These are phyloP conservation scores for Adelphocoris suturalis DNA, from an alignment of 2,888 invertebrate genomes.

Conservation along the genomic window DNA sequence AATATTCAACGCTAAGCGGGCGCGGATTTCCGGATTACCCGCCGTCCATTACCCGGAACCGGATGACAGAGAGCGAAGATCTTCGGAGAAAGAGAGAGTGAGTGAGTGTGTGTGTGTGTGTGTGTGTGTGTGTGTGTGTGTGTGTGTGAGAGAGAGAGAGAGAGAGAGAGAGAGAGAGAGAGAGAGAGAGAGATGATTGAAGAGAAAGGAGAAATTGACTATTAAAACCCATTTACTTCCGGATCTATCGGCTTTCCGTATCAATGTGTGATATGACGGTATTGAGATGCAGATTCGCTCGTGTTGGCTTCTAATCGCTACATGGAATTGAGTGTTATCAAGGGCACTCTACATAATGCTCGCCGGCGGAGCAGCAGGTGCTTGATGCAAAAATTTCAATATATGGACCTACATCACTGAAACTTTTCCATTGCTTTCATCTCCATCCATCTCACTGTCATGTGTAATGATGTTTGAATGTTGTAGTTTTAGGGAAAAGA, in stretches of 20 bases:
- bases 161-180: too few relatives aligned
- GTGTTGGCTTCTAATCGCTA: background rate
- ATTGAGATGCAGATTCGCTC: background rate
- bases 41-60: conserved; percentile 17
- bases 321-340: background rate
- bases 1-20: conserved; percentile 21
- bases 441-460: too few relatives aligned
- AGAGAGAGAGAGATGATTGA: too few relatives aligned
- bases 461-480: too few relatives aligned
- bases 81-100: too few relatives aligned
- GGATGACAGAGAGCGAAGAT: too few relatives aligned
- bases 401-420: too few relatives aligned
- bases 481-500: too few relatives aligned
- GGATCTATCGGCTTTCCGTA: background rate
- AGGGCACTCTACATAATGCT: background rate
- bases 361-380: background rate
- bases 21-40: conserved; percentile 36
- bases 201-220: background rate
- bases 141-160: too few relatives aligned
- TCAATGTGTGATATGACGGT: conserved; percentile 7
- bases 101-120: too few relatives aligned
- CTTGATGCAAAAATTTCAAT: background rate
- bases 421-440: too few relatives aligned
- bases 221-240: conserved; percentile 50
- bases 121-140: too few relatives aligned